Evolutionary conservation across 2,113 vertebrate species (phyloP), one percentile per base, ranked within the genome.

Genomic region (Ictalurus furcatus): DNA sequence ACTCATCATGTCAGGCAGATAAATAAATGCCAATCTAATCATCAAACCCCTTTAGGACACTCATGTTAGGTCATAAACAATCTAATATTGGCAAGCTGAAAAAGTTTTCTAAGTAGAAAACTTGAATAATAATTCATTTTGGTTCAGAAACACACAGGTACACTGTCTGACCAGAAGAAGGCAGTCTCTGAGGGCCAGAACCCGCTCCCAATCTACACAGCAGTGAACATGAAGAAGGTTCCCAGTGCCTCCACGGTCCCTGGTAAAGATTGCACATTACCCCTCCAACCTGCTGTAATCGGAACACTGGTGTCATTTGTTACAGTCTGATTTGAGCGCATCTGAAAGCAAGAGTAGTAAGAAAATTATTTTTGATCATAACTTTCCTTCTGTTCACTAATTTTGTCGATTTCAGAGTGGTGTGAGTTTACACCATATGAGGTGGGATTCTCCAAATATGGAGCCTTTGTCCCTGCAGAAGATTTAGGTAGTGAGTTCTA

Each of bases 401-500:
- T 76, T 69, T 6, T 74, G 61, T 69, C 65, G 16, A 89, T 81
- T 54, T 84, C 91, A 98, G 97, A 98, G 92, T 98, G 97, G 97
- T 92, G 94, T 0, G 96, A 98, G 84, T 98, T 98, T 90, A 97
- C 96, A 25, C 97, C 97, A 59, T 97, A 96, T 0, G 97, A 98
- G 86, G 96, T 98, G 0, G 93, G 97, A 67, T 92, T 98, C 48
- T 95, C 94, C 52, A 98, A 98, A 92, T 98, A 98, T 0, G 97
- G 97, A 2, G 95, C 93, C 3, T 97, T 95, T 73, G 94, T 98
- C 87, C 94, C 73, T 28, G 82, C 96, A 0, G 95, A 97, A 78
- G 93, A 97, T 91, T 98, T 97, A 30, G 97, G 97, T 86, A 97
- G 97, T 0, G 92, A 97, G 87, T 98, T 97, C 95, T 97, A 96